Evolutionary conservation across 2,888 invertebrate species (phyloP), one percentile per base, ranked within the genome.

Genomic region (Rhopalosiphum nymphaeae): DNA sequence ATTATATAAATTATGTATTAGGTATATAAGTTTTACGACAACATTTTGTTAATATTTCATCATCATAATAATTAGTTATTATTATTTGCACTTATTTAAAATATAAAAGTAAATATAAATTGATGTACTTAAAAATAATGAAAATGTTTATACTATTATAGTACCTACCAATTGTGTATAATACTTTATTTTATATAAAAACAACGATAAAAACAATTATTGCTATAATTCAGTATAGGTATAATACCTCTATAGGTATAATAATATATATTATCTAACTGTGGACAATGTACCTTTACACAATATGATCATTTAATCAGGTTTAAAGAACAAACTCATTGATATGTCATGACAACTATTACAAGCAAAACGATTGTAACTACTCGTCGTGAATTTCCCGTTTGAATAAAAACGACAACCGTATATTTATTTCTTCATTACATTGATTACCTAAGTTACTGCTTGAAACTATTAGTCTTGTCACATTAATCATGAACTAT

Each of bases 381-480:
- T 42, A 44, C 84, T 91, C 56, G 56, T 85, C 84, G 13, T 91
- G 91, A 56, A 91, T 56, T 57, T 57, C 91, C 85, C 85, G 56
- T 91, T 44, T 25, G 44, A 85, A 85, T 85, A 91, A 44, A 56
- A 78, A 78, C 53, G 42, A n/a, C 44, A 29, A 29, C 26, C 29
- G 85, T 91, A 44, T 85, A 85, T 90, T 91, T 91, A 91, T 91
- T 91, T 85, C 91, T 86, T 91, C 57, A 91, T 91, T 88, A 86
- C 57, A 61, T 44, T 46, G 91, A 91, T 91, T 91, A 44, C 86
- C 91, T 46, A 36, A 86, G 86, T 92, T 61, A 86, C 86, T 86
- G 46, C 86, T 92, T n/a, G 46, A 86, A 67, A 61, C 87, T 92
- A 61, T 92, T 87, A 87, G 46, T 87, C 26, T 61, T 49, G 87